A percentile compares a stretch with the other conserved stretches of the same genome.
Evolutionary conservation across 2,797 vertebrate genomes (phyloP).

Genomic region (Discoglossus pictus): DNA sequence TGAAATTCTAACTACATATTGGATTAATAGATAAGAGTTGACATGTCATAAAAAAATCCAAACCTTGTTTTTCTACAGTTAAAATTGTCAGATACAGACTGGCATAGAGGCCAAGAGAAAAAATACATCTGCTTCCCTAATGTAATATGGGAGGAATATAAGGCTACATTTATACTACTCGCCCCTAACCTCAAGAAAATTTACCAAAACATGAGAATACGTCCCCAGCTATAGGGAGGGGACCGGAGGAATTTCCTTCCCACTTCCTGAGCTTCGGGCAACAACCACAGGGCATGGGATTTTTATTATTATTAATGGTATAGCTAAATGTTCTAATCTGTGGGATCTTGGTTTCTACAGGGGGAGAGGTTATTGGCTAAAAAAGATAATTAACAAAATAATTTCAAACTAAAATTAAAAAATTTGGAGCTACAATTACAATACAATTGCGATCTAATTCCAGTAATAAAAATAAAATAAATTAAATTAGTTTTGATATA

Average conservation of each 20-base stretch:
- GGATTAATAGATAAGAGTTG: slow-evolving; percentile 49
- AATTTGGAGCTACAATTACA: too few relatives aligned
- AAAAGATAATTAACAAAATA: too few relatives aligned
- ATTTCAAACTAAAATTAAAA: too few relatives aligned
- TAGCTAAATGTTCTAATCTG: not conserved
- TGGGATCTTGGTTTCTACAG: too few relatives aligned
- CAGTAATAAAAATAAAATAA: too few relatives aligned
- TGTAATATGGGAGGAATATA: accelerated
- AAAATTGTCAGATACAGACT: slow-evolving; percentile 9
- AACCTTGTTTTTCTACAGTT: slow-evolving; percentile 14
- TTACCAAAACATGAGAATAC: slow-evolving; percentile 59
- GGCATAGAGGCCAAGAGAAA: slow-evolving; percentile 10
- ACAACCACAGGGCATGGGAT: slow-evolving; percentile 33
- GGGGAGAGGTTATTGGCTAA: too few relatives aligned
- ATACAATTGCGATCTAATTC: too few relatives aligned
- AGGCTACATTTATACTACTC: not conserved
- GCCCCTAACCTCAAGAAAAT: slow-evolving; percentile 52
- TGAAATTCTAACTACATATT: not conserved
- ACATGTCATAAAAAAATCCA: slow-evolving; percentile 41
- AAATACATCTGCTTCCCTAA: slow-evolving; percentile 28
- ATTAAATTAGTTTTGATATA: too few relatives aligned
- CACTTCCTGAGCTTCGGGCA: slow-evolving; percentile 57
- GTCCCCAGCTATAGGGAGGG: slow-evolving; percentile 60
- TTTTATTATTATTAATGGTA: slow-evolving; percentile 58
- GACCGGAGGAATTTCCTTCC: slow-evolving; percentile 60